Percentiles rank a stretch among this genome's conserved stretches.
Evolutionary conservation across 2,888 invertebrate species (phyloP).

Genomic region (Tridacna gigas): DNA sequence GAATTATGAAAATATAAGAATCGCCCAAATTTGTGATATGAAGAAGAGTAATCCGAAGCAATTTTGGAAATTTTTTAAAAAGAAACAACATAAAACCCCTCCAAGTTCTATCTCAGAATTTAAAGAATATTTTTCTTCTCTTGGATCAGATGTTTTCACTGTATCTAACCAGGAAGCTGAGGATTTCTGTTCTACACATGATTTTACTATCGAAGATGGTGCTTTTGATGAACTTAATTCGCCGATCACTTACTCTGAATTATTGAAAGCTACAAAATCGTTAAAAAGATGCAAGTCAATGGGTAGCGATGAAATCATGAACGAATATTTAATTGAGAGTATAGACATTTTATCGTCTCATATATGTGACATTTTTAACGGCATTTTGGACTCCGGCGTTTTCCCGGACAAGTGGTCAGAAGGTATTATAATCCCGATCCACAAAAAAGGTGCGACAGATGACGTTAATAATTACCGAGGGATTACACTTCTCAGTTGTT

Average conservation of each 20-base stretch:
- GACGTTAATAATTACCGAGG: conserved; percentile 29
- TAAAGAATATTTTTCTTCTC: conserved; percentile 5
- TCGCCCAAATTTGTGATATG: conserved; percentile 15
- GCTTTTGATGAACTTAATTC: conserved; percentile 19
- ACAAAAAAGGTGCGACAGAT: conserved; percentile 27
- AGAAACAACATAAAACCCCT: neutral
- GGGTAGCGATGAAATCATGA: conserved; percentile 20
- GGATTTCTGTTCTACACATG: conserved; percentile 2
- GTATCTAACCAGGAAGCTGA: conserved; percentile 9
- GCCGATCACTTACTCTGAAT: neutral
- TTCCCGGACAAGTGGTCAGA: conserved; percentile 41
- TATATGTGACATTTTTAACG: conserved; percentile 27
- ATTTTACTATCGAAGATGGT: conserved; percentile 1
- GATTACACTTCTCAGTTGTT: conserved; percentile 35
- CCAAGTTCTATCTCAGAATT: neutral
- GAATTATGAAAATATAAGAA: neutral
- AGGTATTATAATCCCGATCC: conserved; percentile 28
- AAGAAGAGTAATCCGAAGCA: neutral
- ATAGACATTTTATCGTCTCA: conserved; percentile 21
- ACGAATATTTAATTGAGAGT: conserved; percentile 31
- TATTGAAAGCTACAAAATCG: neutral
- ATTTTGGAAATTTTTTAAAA: conserved; percentile 29
- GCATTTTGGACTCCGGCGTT: conserved; percentile 21
- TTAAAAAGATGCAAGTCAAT: conserved; percentile 10
- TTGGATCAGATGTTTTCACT: neutral